Base-by-base conservation (phyloP, 2,888 invertebrate genomes). In the Subacronicta megacephala region DNA sequence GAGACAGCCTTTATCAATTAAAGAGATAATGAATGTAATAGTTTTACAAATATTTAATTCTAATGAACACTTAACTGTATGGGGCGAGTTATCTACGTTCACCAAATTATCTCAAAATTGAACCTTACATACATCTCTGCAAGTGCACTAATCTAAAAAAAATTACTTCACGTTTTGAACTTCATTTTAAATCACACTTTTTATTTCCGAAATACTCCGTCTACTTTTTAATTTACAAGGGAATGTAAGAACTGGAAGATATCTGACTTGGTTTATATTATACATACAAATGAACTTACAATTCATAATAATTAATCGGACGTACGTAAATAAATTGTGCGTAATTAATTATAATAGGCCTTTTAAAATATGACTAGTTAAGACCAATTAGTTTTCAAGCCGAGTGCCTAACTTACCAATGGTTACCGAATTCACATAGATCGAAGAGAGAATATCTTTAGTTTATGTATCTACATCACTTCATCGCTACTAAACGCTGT, bases 31-130 rank as follows among this genome's bases (percentile, higher is more conserved):
- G 81, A 91, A 88, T 82, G 83, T 84, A 85, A 86, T 84, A 82
- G 83, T 87, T 88, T 87, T 87, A 90, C 84, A 90, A 87, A 83
- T 87, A 88, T 86, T 89, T 87, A 89, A 26, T 62, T 89, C 93
- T 94, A 94, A 85, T 93, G 93, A 94, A 94, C 93, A 93, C 93
- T 93, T 93, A 94, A 87, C 83, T 80, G 83, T 90, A 92, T 82
- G 85, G 88, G 89, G 90, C 87, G 87, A 84, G 55, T 63, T 26
- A 77, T 82, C 89, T 88, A 89, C 83, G 77, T 85, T 78, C 79
- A 83, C 76, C 73, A 78, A 84, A 84, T 84, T 85, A 89, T 83
- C 78, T 75, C 90, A 89, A 90, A 92, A 92, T 90, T 89, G 88
- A 92, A 92, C 85, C 82, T 89, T 87, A 85, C 81, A 85, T 85